Percentiles rank a stretch among this genome's conserved stretches.
Conservation (phyloP, 2,113 vertebrate genomes). For the Nibea albiflora region DNA sequence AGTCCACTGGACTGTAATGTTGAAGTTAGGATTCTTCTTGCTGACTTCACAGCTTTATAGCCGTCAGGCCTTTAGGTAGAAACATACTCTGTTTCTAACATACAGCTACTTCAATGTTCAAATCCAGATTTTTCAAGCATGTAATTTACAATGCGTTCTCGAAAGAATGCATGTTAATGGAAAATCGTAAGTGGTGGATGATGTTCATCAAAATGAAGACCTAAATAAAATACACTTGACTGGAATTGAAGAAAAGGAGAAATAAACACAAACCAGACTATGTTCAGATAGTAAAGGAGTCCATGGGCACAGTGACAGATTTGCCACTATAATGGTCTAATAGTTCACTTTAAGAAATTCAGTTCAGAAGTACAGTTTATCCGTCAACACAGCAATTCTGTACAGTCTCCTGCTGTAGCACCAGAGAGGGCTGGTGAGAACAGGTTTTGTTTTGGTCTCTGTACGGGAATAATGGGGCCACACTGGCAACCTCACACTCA, state of each 20-base stretch:
- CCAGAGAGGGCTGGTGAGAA: not conserved
- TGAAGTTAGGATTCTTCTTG: slow-evolving; percentile 30
- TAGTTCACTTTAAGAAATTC: not conserved
- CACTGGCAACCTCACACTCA: too few relatives aligned
- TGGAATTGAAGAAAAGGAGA: not conserved
- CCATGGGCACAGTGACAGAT: not conserved
- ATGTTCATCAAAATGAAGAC: slow-evolving; percentile 10
- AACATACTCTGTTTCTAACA: slow-evolving; percentile 21
- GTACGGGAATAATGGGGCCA: too few relatives aligned
- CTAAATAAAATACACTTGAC: not conserved
- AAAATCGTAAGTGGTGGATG: not conserved
- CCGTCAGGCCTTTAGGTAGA: slow-evolving; percentile 33
- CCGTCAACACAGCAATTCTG: not conserved
- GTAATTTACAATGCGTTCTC: slow-evolving; percentile 22
- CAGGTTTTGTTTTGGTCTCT: not conserved
- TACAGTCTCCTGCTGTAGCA: not conserved
- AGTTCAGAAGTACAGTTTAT: not conserved
- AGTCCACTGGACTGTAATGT: slow-evolving; percentile 48
- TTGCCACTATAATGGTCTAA: not conserved
- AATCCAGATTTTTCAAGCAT: slow-evolving; percentile 39
- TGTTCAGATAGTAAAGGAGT: not conserved
- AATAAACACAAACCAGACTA: not conserved
- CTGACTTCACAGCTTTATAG: slow-evolving; percentile 48
- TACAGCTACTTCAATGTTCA: slow-evolving; percentile 15
- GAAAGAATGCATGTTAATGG: slow-evolving; percentile 24